Evolutionary conservation across 2,888 invertebrate species (phyloP), one percentile per base, ranked within the genome.

Genomic region (Hermodice carunculata): DNA sequence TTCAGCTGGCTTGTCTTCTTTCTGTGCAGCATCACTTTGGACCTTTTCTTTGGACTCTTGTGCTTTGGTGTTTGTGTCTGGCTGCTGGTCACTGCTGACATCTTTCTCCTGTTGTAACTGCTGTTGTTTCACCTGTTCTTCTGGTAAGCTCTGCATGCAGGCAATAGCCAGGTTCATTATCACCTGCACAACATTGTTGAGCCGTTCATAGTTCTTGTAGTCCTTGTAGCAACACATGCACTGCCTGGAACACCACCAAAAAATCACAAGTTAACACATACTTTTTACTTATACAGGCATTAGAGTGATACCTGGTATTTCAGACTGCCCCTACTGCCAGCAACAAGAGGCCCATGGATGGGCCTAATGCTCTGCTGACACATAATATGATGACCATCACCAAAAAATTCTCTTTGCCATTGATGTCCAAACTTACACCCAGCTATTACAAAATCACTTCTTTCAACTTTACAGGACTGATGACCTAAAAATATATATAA

Each of bases 151-250:
- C 58, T 81, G 81, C 54, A 96, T 88, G 85, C 95, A 92, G 83
- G 92, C 92, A 65, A 96, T 92, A 53, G 93, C 92, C 76, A 94
- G 89, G 79, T 92, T 92, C 67, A 96, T 90, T 76, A 96, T 91
- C 71, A 94, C 93, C 86, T 96, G 95, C 42, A 95, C 92, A 77
- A 96, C 89, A 81, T 93, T 89, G 86, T 94, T 94, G 86, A 96
- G 94, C 76, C 94, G 90, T 84, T 96, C 96, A 87, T 94, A 93
- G 87, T 96, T 96, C 87, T 95, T 95, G 64, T 91, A 91, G 88
- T 96, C 96, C 77, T 95, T 91, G 87, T 94, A 96, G 87, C 95
- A 93, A 87, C 96, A 96, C 92, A 95, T 94, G 85, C 96, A 96
- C 88, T 96, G 96, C 85, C 95, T 94, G 86, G 66, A 90, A 89